These are phyloP conservation scores for Tethea ocularis DNA, from an alignment of 2,888 invertebrate species.

Conservation along the genomic window DNA sequence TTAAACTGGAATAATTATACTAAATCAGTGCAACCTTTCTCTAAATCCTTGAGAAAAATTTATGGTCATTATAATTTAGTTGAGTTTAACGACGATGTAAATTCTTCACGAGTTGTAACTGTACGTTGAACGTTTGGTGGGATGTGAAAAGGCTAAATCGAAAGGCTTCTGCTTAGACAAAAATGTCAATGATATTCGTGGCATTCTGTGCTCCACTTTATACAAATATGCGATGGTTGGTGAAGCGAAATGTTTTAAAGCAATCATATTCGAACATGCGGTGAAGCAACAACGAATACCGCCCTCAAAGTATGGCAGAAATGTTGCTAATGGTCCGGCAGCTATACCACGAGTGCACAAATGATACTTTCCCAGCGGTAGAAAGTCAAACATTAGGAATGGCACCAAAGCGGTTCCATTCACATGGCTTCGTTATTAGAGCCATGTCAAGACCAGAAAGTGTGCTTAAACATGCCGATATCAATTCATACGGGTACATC, in stretches of 20 bases:
- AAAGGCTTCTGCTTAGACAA: slow-evolving; percentile 12
- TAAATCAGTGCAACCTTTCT: slow-evolving; percentile 42
- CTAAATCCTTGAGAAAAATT: slow-evolving; percentile 40
- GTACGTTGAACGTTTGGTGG: slow-evolving; percentile 38
- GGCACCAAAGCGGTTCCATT: slow-evolving; percentile 61
- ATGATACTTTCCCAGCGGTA: slow-evolving; percentile 76
- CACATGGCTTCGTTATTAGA: slow-evolving; percentile 70
- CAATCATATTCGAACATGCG: slow-evolving; percentile 12
- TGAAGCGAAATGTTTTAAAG: slow-evolving; percentile 46
- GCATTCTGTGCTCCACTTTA: slow-evolving; percentile 44
- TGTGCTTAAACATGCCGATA: slow-evolving; percentile 66
- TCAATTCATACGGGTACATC: slow-evolving; percentile 45
- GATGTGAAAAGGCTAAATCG: slow-evolving; percentile 17
- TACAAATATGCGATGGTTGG: slow-evolving; percentile 46
- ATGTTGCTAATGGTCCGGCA: slow-evolving; percentile 64
- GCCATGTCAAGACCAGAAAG: slow-evolving; percentile 67
- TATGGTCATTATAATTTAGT: slow-evolving; percentile 45
- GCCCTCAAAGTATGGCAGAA: slow-evolving; percentile 56
- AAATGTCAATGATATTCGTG: slow-evolving; percentile 32
- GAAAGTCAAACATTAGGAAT: slow-evolving; percentile 76
- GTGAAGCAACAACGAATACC: slow-evolving; percentile 38
- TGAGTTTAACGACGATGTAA: slow-evolving; percentile 45
- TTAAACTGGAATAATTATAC: slow-evolving; percentile 38
- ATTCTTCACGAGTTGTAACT: slow-evolving; percentile 45
- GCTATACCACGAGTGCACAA: slow-evolving; percentile 58